Base-by-base conservation (phyloP, 1,140 invertebrate species). In the Drosophila burlai region DNA sequence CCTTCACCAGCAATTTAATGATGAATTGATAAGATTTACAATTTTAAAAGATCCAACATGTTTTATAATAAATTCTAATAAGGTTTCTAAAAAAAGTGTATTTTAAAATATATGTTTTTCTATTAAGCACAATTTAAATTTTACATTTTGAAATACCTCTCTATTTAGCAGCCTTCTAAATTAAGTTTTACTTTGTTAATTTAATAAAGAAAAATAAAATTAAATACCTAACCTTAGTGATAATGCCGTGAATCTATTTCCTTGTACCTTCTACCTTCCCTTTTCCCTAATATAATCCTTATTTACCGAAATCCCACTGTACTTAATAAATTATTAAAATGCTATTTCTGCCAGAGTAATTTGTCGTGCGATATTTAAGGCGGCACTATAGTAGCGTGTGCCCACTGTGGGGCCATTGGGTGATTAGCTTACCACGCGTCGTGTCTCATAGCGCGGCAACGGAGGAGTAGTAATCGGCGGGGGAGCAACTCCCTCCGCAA, bases 371-470 rank as follows among this genome's bases (percentile, higher is more conserved):
- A 24, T 38, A 38, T 57, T n/a, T 16, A n/a, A 15, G 54, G 36
- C 40, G 40, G 15, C 15, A 6, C 8, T 21, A 2, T 8, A 4
- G 18, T 26, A 46, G 47, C 67, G 57, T 31, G 50, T 26, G 34
- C 24, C 13, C 26, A 52, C 55, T 47, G 55, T 59, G n/a, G 26
- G 31, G 21, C 42, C 60, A 67, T 68, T 80, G 60, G 64, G 69
- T 68, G 76, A 64, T 84, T 84, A 90, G 76, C 84, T 89, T 84
- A 89, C 84, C 84, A 90, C 84, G 81, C 84, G 84, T 64, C 84
- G 84, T 55, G 84, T 89, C 78, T 89, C 84, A 54, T 89, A 89
- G 2, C 84, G 74, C 18, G 78, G 84, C 36, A 62, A 38, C 42
- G 65, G 59, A 36, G 36, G 38, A 52, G 38, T 47, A 45, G 58